Evolutionary conservation across 2,113 vertebrate species (phyloP).

Genomic region (Monopterus albus): DNA sequence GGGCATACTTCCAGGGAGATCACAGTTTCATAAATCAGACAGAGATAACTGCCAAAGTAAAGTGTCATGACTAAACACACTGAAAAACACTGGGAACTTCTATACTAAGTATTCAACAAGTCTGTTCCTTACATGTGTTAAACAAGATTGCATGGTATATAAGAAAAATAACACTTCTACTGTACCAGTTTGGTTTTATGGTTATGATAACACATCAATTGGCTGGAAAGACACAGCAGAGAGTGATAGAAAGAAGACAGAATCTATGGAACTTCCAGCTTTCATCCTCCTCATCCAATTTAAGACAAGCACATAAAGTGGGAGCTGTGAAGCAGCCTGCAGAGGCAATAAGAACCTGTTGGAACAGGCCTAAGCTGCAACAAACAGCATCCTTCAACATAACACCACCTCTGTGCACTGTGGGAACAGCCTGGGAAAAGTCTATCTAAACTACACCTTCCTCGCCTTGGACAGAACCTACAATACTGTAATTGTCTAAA

Average conservation of each 20-base stretch:
- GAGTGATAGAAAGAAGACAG: too few relatives aligned
- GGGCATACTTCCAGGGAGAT: constrained; percentile 71
- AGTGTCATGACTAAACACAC: constrained; percentile 59
- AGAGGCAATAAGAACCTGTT: constrained; percentile 76
- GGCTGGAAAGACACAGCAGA: not conserved
- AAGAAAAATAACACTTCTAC: not conserved
- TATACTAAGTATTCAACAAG: not conserved
- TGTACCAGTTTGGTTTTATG: not conserved
- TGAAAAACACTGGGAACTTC: constrained; percentile 23
- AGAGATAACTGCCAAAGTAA: constrained; percentile 53
- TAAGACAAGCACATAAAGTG: constrained; percentile 75
- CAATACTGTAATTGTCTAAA: constrained; percentile 9
- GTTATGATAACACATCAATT: not conserved
- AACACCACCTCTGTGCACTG: constrained; percentile 54
- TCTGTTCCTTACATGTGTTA: constrained; percentile 10
- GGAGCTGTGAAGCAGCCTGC: constrained; percentile 67
- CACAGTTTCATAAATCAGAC: constrained; percentile 72
- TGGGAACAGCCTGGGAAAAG: constrained; percentile 42
- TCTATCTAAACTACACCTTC: constrained; percentile 20
- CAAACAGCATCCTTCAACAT: constrained; percentile 78
- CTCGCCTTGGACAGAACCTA: constrained; percentile 32
- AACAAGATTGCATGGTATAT: not conserved
- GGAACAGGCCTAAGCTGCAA: constrained; percentile 76
- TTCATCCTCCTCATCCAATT: constrained; percentile 56
- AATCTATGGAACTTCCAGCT: constrained; percentile 71